Evolutionary conservation across 2,888 invertebrate genomes (phyloP).

Genomic region (Morinoia aosen): DNA sequence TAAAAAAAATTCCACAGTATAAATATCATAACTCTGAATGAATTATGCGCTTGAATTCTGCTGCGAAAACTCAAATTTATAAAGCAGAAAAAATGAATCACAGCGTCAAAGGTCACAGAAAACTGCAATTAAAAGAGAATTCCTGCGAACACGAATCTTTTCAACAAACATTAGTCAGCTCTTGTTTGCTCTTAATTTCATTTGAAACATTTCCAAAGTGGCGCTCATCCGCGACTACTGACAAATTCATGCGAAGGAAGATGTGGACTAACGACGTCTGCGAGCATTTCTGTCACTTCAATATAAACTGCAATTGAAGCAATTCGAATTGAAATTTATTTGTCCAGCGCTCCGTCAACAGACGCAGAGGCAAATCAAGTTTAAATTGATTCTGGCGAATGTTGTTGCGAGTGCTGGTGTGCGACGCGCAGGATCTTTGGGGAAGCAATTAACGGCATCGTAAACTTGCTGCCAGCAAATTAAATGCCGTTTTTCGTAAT

Average conservation of each 20-base stretch:
- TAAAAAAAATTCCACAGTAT: too few species aligned
- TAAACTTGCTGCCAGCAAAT: conserved; percentile 35
- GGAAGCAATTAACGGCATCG: conserved; percentile 35
- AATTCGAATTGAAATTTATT: conserved; percentile 36
- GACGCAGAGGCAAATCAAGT: conserved; percentile 28
- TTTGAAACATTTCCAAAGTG: not conserved
- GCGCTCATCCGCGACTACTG: not conserved
- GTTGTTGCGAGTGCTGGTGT: conserved; percentile 33
- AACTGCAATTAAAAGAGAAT: too few species aligned
- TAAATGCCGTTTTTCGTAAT: conserved; percentile 31
- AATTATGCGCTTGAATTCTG: too few species aligned
- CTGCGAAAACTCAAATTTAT: too few species aligned
- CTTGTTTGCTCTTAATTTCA: not conserved
- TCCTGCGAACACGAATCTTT: not conserved
- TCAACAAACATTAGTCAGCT: not conserved
- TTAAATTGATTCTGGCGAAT: conserved; percentile 32
- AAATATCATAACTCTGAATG: too few species aligned
- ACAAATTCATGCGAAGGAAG: not conserved
- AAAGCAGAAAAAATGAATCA: too few species aligned
- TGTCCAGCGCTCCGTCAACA: not conserved
- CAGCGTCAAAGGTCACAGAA: too few species aligned
- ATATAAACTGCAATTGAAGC: conserved; percentile 36
- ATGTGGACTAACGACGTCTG: not conserved
- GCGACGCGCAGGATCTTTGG: conserved; percentile 20
- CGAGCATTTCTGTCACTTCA: conserved; percentile 39